A percentile compares a stretch with the other conserved stretches of the same genome.
These are phyloP conservation scores for Perccottus glenii DNA, from an alignment of 2,113 vertebrate species.

Conservation along the genomic window DNA sequence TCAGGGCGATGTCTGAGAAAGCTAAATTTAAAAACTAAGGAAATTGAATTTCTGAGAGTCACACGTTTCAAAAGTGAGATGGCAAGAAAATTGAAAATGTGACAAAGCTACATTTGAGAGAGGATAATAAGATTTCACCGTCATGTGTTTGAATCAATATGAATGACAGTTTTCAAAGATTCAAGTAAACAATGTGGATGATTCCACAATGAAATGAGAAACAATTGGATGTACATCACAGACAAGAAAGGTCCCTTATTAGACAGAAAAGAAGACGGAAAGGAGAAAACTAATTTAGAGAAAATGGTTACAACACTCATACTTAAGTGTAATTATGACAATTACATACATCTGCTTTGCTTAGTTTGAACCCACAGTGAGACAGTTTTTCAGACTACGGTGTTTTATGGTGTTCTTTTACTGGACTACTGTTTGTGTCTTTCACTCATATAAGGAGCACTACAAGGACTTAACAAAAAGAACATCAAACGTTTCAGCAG, in stretches of 20 bases:
- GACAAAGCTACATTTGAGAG: constrained; percentile 42
- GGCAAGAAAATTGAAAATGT: constrained; percentile 30
- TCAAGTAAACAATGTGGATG: constrained; percentile 13
- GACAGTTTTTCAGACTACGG: neutral
- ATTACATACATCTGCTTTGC: constrained; percentile 38
- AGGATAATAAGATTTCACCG: constrained; percentile 27
- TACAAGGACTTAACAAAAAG: constrained; percentile 5
- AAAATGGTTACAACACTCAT: constrained; percentile 29
- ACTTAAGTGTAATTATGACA: constrained; percentile 43
- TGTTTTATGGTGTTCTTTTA: constrained; percentile 30
- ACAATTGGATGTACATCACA: constrained; percentile 10
- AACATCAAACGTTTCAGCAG: constrained; percentile 4
- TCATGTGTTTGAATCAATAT: constrained; percentile 35
- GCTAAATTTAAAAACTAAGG: constrained; percentile 40
- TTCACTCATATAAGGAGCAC: constrained; percentile 19
- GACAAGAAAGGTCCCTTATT: neutral
- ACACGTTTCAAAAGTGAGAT: constrained; percentile 22
- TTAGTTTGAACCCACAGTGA: constrained; percentile 25
- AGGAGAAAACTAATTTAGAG: neutral
- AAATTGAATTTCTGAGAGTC: constrained; percentile 44
- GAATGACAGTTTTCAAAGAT: constrained; percentile 28
- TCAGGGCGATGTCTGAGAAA: constrained; percentile 7
- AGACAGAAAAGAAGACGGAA: neutral
- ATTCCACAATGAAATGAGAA: constrained; percentile 16
- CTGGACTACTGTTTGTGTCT: constrained; percentile 1